These are phyloP conservation scores for Anarhynchus alexandrinus DNA, from an alignment of 2,113 vertebrate genomes.

Conservation along the genomic window DNA sequence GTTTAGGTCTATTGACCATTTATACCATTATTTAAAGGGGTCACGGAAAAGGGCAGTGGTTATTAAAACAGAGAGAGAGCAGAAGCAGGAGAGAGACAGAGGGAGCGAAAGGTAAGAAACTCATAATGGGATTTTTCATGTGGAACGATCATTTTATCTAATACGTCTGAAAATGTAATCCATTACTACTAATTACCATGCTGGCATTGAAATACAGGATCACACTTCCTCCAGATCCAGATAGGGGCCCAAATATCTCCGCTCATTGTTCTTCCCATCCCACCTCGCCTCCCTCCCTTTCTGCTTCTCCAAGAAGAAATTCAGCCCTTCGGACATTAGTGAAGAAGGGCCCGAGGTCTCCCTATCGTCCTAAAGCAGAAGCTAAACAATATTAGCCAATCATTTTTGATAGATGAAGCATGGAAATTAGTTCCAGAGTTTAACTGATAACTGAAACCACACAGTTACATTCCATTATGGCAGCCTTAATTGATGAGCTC, in stretches of 20 bases:
- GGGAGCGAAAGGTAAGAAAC: conserved; percentile 52
- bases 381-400: conserved; percentile 83
- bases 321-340: conserved; percentile 72
- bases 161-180: conserved; percentile 81
- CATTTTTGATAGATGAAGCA: conserved; percentile 92
- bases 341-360: conserved; percentile 75
- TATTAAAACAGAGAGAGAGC: conserved; percentile 64
- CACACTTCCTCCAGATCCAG: conserved; percentile 48
- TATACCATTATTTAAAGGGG: conserved; percentile 57
- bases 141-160: conserved; percentile 86
- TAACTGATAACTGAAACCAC: conserved; percentile 90
- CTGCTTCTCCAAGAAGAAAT: conserved; percentile 64
- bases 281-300: conserved; percentile 26
- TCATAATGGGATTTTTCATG: conserved; percentile 82
- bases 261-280: conserved; percentile 60
- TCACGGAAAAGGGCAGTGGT: conserved; percentile 65
- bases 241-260: conserved; percentile 52
- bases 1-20: conserved; percentile 53
- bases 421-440: conserved; percentile 94
- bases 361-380: conserved; percentile 87
- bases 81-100: conserved; percentile 28
- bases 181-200: conserved; percentile 89
- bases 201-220: conserved; percentile 72
- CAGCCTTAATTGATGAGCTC: conserved; percentile 99
- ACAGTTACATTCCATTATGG: conserved; percentile 95